Conservation (phyloP, 2,797 vertebrate genomes). For the Cichlasoma orientale region DNA sequence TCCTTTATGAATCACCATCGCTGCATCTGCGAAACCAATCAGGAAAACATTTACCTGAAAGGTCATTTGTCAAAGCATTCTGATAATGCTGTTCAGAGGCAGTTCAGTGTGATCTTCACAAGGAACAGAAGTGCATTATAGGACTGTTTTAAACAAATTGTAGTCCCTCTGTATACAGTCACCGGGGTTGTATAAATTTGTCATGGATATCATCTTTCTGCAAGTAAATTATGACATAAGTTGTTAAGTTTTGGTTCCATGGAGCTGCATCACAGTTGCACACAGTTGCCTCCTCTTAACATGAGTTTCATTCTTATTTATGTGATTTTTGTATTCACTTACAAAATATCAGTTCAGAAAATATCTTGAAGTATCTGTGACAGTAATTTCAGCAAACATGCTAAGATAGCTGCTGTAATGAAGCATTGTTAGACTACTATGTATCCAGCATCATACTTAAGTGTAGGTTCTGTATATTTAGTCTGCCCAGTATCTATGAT, state of each 20-base stretch:
- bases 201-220: background rate
- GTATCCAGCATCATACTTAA: background rate
- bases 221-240: background rate
- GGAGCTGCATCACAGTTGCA: background rate
- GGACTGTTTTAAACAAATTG: background rate
- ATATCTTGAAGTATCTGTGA: background rate
- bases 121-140: background rate
- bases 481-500: background rate
- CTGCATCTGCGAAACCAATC: background rate
- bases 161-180: background rate
- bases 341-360: background rate
- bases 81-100: background rate
- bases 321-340: background rate
- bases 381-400: background rate
- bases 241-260: background rate
- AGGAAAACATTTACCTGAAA: background rate
- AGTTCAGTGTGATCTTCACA: background rate
- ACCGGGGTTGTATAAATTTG: background rate
- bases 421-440: background rate
- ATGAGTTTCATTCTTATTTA: background rate
- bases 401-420: background rate
- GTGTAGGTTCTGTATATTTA: background rate
- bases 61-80: background rate
- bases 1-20: background rate
- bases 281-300: background rate